Percentiles rank a stretch among this genome's conserved stretches.
phyloP scores from a whole-genome alignment of 1,140 invertebrate species.

The Brachionus angularis region DNA sequence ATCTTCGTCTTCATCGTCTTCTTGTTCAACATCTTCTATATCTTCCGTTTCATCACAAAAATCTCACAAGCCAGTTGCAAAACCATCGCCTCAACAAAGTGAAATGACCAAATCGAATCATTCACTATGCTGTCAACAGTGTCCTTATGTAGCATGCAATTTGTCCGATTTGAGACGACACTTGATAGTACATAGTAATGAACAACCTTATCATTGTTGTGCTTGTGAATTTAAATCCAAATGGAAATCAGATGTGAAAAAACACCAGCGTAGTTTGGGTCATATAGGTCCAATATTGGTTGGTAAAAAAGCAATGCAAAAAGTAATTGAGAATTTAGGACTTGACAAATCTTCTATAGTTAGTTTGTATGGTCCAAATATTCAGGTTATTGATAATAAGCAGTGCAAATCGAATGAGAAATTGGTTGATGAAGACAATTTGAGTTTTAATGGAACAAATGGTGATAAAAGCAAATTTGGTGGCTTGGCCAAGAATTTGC shows the following conservation, averaged over 20 bases:
- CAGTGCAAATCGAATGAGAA: conserved; percentile 42
- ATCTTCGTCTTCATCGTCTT: conserved; percentile 13
- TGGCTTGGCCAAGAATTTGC: background rate
- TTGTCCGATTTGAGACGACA: conserved; percentile 55
- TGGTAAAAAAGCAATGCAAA: conserved; percentile 40
- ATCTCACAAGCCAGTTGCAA: too few relatives aligned
- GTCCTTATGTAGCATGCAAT: conserved; percentile 54
- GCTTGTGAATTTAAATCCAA: conserved; percentile 54
- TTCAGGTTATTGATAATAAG: background rate
- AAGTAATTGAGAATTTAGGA: conserved; percentile 37
- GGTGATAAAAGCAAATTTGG: too few relatives aligned
- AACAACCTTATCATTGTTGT: conserved; percentile 55
- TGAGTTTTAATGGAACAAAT: background rate
- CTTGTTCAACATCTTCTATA: conserved; percentile 7
- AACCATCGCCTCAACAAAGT: too few relatives aligned
- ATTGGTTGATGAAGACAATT: conserved; percentile 22
- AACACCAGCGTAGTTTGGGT: conserved; percentile 52
- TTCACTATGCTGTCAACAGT: conserved; percentile 49
- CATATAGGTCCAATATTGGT: conserved; percentile 42
- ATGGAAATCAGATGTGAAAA: conserved; percentile 58
- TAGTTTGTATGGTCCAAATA: background rate
- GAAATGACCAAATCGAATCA: too few relatives aligned
- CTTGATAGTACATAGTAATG: conserved; percentile 53
- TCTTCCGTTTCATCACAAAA: conserved; percentile 6
- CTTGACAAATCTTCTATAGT: background rate